A percentile compares a stretch with the other conserved stretches of the same genome.
These are phyloP conservation scores for Callipepla squamata DNA, from an alignment of 2,113 vertebrate species.

Conservation along the genomic window DNA sequence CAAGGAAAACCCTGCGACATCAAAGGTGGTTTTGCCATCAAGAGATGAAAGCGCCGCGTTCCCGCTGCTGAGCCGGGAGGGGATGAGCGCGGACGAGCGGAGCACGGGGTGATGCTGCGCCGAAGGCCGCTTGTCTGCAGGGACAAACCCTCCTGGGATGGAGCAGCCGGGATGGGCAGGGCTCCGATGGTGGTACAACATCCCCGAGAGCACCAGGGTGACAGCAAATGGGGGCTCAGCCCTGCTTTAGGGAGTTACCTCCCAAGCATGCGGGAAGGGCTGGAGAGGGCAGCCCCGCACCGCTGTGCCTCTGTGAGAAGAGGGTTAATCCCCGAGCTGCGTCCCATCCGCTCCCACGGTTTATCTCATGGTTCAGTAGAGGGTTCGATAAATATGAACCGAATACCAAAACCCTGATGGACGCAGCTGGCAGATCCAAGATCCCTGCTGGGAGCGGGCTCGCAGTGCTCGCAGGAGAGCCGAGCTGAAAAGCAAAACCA, in stretches of 20 bases:
- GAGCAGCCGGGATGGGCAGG: neutral
- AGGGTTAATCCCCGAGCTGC: neutral
- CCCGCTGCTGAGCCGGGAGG: neutral
- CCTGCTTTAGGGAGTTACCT: neutral
- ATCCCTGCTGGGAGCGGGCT: constrained; percentile 18
- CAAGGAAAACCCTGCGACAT: neutral
- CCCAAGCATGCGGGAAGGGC: neutral
- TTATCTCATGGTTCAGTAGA: constrained; percentile 6
- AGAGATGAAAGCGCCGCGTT: neutral
- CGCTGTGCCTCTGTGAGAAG: neutral
- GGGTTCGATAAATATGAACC: constrained; percentile 31
- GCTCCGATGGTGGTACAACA: neutral
- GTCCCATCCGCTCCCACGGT: neutral
- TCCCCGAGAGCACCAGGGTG: neutral
- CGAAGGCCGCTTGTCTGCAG: neutral
- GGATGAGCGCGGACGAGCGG: neutral
- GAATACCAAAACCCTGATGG: constrained; percentile 59
- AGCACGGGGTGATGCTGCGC: neutral
- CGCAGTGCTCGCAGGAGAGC: neutral
- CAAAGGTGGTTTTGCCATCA: neutral
- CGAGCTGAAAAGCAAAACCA: constrained; percentile 24
- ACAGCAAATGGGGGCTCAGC: neutral
- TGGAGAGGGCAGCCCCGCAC: neutral
- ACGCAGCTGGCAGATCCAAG: constrained; percentile 6
- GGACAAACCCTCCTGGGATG: too few species aligned